Conservation (phyloP, 2,888 invertebrate species). For the Tetragonisca angustula region DNA sequence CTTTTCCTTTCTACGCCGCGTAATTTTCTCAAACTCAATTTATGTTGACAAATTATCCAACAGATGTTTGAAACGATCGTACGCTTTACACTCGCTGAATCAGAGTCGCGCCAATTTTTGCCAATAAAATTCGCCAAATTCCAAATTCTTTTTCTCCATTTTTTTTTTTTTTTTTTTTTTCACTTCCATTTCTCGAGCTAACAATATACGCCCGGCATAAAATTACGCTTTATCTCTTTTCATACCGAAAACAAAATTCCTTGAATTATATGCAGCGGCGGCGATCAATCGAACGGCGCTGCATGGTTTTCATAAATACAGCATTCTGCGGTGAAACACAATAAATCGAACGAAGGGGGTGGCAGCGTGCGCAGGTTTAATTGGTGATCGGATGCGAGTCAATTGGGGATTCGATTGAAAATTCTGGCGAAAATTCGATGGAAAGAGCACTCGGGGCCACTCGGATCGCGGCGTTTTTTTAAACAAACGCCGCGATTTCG, state of each 20-base stretch:
- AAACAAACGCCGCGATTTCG: conserved; percentile 4
- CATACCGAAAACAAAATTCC: no score
- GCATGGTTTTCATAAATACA: not conserved
- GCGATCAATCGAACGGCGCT: not conserved
- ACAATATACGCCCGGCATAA: no score
- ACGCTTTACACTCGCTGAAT: not conserved
- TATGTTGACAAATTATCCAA: not conserved
- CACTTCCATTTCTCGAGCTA: no score
- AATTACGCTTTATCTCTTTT: no score
- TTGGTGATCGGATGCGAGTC: conserved; percentile 1
- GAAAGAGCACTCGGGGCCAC: conserved; percentile 6
- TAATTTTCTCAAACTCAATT: not conserved
- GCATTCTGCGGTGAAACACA: not conserved
- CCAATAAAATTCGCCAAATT: no score
- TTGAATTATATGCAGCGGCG: not conserved
- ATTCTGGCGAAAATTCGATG: conserved; percentile 12
- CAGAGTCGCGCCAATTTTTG: no score
- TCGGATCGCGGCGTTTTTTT: conserved; percentile 6
- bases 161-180: no score
- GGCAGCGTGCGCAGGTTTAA: conserved; percentile 12
- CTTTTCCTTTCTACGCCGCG: not conserved
- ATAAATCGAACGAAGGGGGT: conserved; percentile 16
- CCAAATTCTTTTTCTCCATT: no score
- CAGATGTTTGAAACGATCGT: not conserved
- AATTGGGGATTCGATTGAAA: conserved; percentile 28